Percentiles rank a stretch among this genome's conserved stretches.
These are phyloP conservation scores for Nylanderia fulva DNA, from an alignment of 1,140 invertebrate genomes.

Conservation along the genomic window DNA sequence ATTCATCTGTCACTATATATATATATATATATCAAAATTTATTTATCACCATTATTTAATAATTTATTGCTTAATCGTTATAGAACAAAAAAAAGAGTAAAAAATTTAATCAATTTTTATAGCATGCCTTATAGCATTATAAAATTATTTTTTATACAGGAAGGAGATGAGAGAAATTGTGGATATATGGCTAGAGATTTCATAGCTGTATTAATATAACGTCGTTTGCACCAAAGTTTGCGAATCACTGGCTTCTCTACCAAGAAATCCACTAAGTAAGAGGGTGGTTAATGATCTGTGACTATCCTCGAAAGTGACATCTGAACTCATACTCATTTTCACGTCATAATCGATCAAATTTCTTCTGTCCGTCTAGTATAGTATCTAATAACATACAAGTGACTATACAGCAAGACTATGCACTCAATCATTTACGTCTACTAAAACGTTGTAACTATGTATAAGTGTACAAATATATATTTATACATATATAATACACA, in stretches of 20 bases:
- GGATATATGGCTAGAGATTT: not conserved
- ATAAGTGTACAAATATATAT: no score
- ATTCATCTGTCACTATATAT: slow-evolving; percentile 1
- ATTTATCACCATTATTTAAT: not conserved
- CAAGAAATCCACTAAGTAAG: slow-evolving; percentile 65
- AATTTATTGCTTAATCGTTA: not conserved
- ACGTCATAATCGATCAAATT: slow-evolving; percentile 64
- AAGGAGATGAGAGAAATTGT: not conserved
- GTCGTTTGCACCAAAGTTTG: not conserved
- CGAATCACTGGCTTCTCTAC: slow-evolving; percentile 27
- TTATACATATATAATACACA: no score
- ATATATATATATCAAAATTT: no score
- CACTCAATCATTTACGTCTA: slow-evolving; percentile 49
- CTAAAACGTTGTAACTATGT: not conserved
- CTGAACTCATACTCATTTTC: slow-evolving; percentile 28
- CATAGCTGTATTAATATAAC: slow-evolving; percentile 10
- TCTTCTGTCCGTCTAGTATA: slow-evolving; percentile 26
- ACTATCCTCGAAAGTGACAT: slow-evolving; percentile 62
- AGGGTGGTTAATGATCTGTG: slow-evolving; percentile 76
- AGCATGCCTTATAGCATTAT: not conserved
- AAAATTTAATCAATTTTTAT: not conserved
- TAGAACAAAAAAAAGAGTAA: not conserved
- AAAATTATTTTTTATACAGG: not conserved
- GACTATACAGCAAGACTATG: not conserved
- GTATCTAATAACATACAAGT: slow-evolving; percentile 32